Conservation (phyloP, 1,140 invertebrate species). For the Saccostrea echinata region DNA sequence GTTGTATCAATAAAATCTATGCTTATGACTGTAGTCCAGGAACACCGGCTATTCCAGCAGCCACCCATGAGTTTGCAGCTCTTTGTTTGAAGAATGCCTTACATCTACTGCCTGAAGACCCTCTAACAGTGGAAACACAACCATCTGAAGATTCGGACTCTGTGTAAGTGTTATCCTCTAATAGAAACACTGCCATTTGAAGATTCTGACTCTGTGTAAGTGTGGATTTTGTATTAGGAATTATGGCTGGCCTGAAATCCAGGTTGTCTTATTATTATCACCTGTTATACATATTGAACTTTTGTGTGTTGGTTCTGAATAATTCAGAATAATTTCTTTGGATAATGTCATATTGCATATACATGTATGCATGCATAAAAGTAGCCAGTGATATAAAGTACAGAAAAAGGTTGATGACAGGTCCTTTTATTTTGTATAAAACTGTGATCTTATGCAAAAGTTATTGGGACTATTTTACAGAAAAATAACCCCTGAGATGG, state of each 20-base stretch:
- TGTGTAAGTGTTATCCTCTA: slow-evolving; percentile 7
- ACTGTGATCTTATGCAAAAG: too few relatives aligned
- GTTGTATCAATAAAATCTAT: neutral
- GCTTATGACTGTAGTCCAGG: slow-evolving; percentile 65
- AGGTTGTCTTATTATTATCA: neutral
- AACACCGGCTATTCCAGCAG: slow-evolving; percentile 86
- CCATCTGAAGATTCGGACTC: neutral
- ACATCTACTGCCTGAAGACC: slow-evolving; percentile 72
- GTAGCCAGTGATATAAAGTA: too few relatives aligned
- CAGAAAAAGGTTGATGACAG: too few relatives aligned
- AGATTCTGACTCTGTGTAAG: slow-evolving; percentile 5
- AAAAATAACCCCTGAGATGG: slow-evolving; percentile 66
- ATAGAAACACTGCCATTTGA: neutral
- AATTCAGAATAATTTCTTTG: too few relatives aligned
- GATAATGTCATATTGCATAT: too few relatives aligned
- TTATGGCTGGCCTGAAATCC: neutral
- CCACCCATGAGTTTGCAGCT: slow-evolving; percentile 93
- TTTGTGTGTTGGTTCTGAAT: too few relatives aligned
- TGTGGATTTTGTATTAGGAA: too few relatives aligned
- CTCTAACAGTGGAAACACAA: slow-evolving; percentile 17
- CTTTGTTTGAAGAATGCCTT: slow-evolving; percentile 93
- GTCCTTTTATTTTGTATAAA: too few relatives aligned
- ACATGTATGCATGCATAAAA: too few relatives aligned
- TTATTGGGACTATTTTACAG: slow-evolving; percentile 50
- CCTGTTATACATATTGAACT: too few relatives aligned